Percentiles rank a stretch among this genome's conserved stretches.
phyloP scores from a whole-genome alignment of 2,113 vertebrate species.

The Beaufortia kweichowensis region DNA sequence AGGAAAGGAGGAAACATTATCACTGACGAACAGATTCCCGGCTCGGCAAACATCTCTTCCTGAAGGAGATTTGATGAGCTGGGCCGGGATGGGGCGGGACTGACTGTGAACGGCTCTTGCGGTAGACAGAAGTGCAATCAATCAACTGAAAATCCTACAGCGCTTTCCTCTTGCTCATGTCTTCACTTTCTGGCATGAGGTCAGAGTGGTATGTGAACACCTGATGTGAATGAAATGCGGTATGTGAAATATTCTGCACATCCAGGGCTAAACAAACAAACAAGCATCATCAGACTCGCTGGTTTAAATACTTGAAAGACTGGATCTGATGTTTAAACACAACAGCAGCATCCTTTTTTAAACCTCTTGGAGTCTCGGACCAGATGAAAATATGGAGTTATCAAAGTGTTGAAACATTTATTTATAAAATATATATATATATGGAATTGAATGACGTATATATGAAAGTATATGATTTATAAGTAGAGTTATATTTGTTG shows the following conservation, averaged over 20 bases:
- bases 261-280: conserved; percentile 26
- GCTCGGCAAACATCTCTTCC: conserved; percentile 7
- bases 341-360: conserved; percentile 39
- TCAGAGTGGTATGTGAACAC: background rate
- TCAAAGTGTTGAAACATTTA: conserved; percentile 43
- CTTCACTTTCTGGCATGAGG: background rate
- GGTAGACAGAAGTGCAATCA: background rate
- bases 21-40: conserved; percentile 72
- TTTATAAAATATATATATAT: conserved; percentile 29
- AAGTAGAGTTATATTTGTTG: conserved; percentile 55
- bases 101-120: background rate
- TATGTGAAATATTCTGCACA: conserved; percentile 19
- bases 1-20: conserved; percentile 84
- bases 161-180: background rate
- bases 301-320: conserved; percentile 27
- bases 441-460: conserved; percentile 33
- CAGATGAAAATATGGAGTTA: conserved; percentile 48
- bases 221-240: background rate
- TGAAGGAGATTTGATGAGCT: background rate
- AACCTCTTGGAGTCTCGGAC: conserved; percentile 49
- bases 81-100: conserved; percentile 18
- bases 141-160: too few species aligned
- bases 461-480: conserved; percentile 50
- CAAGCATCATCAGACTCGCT: conserved; percentile 30
- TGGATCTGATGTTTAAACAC: conserved; percentile 28